Base-by-base conservation (phyloP, 2,888 invertebrate species). In the Eilema depressum region DNA sequence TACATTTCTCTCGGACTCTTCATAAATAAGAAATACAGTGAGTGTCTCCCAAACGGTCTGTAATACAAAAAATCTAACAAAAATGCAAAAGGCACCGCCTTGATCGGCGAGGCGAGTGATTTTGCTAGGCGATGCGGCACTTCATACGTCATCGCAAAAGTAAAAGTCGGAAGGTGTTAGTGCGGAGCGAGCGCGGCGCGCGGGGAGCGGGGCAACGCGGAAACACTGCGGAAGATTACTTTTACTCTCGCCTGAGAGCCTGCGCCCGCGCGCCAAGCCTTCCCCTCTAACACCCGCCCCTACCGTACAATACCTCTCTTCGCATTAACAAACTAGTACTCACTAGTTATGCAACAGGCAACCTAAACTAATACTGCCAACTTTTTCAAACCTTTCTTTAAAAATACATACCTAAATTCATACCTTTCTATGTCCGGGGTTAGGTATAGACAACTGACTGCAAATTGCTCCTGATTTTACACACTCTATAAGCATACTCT, bases 101-200 rank as follows among this genome's bases (percentile, higher is more conserved):
- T 64, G 70, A 60, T 68, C 47, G 56, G 53, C 61, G 64, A 74
- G 53, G 61, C 66, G 63, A 70, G 59, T 64, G 53, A 74, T 30
- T 72, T 72, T 65, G 60, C 68, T 56, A 66, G 57, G 62, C 59
- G 66, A 56, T 73, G 80, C 75, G 78, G 69, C 59, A 69, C 73
- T 73, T 66, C 63, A 63, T 69, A 83, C 84, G 85, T 82, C 82
- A 83, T 80, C 80, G 84, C 83, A 86, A 93, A 93, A 93, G 94
- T 93, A 93, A 94, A 93, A 93, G 94, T 93, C 89, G 91, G 91
- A 91, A 91, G 89, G 85, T 77, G 82, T 71, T 68, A 73, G 78
- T 70, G 63, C 8, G 74, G 68, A 73, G 80, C 57, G 25, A 60
- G 73, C 68, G 74, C 33, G 76, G 68, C 12, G 69, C 26, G 75